phyloP scores from a whole-genome alignment of 2,888 invertebrate species.

The Deilephila elpenor region DNA sequence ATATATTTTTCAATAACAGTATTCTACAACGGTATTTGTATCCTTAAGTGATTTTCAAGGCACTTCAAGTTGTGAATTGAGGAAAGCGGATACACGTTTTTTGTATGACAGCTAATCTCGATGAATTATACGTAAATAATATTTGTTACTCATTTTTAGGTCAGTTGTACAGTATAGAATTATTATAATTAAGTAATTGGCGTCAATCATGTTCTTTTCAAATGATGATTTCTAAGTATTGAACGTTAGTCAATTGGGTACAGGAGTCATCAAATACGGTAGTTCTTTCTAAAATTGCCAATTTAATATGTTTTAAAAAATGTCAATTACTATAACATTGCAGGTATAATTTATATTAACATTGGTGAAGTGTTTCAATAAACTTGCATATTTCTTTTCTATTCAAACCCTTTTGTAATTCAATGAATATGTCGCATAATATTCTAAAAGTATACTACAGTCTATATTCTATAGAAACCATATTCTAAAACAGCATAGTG shows the following conservation, averaged over 20 bases:
- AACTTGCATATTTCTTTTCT: no score
- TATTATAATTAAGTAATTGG: neutral
- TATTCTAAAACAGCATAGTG: neutral
- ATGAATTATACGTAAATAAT: constrained; percentile 2
- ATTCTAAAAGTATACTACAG: no score
- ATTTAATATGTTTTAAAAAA: no score
- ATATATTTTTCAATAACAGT: constrained; percentile 23
- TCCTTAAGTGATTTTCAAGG: constrained; percentile 8
- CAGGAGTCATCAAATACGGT: no score
- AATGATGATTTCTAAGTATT: neutral
- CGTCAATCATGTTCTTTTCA: constrained; percentile 1
- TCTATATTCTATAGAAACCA: neutral
- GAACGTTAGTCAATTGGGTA: neutral
- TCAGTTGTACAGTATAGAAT: neutral
- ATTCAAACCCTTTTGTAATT: no score
- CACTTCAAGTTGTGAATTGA: neutral
- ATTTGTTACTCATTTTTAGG: neutral
- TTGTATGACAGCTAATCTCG: neutral
- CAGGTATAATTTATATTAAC: no score
- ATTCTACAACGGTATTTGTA: constrained; percentile 22
- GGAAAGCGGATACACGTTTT: neutral
- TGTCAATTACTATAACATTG: no score
- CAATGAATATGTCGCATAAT: no score
- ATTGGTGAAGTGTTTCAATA: no score
- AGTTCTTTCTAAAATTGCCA: no score